Evolutionary conservation across 2,888 invertebrate species (phyloP).

Genomic region (Polydrusus cervinus): DNA sequence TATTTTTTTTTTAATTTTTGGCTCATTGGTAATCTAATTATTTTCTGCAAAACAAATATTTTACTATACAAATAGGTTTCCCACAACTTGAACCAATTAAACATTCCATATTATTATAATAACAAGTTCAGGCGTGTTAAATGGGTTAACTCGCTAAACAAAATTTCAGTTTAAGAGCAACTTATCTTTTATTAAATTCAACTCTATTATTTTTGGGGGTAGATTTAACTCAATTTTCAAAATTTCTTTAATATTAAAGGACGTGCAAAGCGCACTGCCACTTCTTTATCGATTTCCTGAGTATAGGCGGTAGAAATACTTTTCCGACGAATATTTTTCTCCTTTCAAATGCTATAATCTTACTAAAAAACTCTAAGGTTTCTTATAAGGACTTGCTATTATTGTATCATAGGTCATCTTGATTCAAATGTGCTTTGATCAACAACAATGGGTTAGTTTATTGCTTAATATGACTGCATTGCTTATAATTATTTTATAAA

Average conservation of each 20-base stretch:
- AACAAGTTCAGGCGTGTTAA: not conserved
- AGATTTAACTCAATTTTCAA: constrained; percentile 14
- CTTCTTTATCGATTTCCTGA: constrained; percentile 54
- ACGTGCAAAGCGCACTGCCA: constrained; percentile 54
- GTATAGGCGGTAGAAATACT: constrained; percentile 51
- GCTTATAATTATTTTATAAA: not conserved
- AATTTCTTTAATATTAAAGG: constrained; percentile 46
- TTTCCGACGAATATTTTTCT: constrained; percentile 19
- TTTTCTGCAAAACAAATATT: not conserved
- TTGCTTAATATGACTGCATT: not conserved
- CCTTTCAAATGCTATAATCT: constrained; percentile 24
- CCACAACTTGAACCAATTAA: not conserved
- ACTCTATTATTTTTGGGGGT: not conserved
- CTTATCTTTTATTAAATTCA: not conserved
- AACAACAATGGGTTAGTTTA: not conserved
- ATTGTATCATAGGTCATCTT: not conserved
- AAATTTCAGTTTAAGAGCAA: not conserved
- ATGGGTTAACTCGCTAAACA: not conserved
- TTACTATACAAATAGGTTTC: not conserved
- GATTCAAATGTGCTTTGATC: no score
- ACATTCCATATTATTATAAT: not conserved
- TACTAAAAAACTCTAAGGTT: not conserved
- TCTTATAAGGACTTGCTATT: not conserved
- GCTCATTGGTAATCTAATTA: not conserved
- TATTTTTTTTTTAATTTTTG: not conserved